Evolutionary conservation across 2,888 invertebrate species (phyloP), one percentile per base, ranked within the genome.

Genomic region (Thecophora atra): DNA sequence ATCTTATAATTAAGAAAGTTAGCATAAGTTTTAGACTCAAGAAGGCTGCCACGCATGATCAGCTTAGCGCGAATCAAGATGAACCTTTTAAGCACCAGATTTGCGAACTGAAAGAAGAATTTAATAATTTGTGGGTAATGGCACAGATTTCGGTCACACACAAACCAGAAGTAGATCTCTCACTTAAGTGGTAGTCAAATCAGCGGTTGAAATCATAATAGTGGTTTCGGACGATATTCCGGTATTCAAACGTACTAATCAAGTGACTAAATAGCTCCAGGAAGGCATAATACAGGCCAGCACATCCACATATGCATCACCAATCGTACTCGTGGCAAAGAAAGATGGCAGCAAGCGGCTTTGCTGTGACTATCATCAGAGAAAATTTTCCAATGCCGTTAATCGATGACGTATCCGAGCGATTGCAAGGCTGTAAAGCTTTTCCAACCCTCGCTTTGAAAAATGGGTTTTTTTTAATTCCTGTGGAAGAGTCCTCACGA

Each of bases 131-230:
- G 8, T 65, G 65, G n/a, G 3, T 65, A 28, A 17, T 65, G 44
- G 65, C 65, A n/a, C 21, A 17, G 62, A 19, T 26, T 7, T 3
- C 15, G 28, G n/a, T 30, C 24, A n/a, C 8, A 37, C 19, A 0
- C 7, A 21, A 3, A 13, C 42, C 17, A n/a, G 58, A 42, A 28
- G 11, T 54, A 2, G 52, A 54, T 30, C 26, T 67, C 54, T 3
- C 52, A 67, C n/a, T 21, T 68, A 21, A 42, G 15, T 21, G 26
- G 15, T 5, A 17, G 3, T 5, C 56, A 58, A 15, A 42, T 44
- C 11, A 8, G 11, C 3, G 19, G 72, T 76, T 2, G 70, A 73
- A 19, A 76, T 76, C 72, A 76, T 72, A 21, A 65, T 76, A 0
- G 28, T 72, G 1, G 19, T 76, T 3, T 51, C 44, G 8, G 70